phyloP scores from a whole-genome alignment of 1,140 invertebrate species.

The Zaprionus nigranus region DNA sequence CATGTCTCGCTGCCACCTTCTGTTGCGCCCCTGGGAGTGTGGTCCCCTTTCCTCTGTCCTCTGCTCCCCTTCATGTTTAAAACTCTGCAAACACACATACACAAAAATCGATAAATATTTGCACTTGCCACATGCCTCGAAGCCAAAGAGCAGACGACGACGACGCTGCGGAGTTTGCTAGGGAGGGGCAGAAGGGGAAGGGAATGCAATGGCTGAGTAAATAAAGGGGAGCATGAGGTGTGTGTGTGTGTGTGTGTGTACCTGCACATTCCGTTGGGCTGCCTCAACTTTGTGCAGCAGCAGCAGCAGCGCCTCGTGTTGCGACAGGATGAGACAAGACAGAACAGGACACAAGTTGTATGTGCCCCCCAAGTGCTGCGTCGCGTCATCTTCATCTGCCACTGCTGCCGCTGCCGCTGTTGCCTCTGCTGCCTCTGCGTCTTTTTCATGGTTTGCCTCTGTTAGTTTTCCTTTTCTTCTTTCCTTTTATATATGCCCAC shows the following conservation, averaged over 20 bases:
- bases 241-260: not conserved
- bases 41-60: too few species aligned
- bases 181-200: not conserved
- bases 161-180: not conserved
- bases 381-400: not conserved
- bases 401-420: not conserved
- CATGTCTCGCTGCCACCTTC: not conserved
- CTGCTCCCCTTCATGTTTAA: slow-evolving; percentile 1
- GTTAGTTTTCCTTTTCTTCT: slow-evolving; percentile 48
- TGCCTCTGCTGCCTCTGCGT: slow-evolving; percentile 6
- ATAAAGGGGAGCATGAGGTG: not conserved
- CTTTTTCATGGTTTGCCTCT: slow-evolving; percentile 15
- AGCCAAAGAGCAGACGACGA: slow-evolving; percentile 22
- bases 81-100: slow-evolving; percentile 41
- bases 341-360: slow-evolving; percentile 6
- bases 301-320: not conserved
- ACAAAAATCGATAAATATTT: slow-evolving; percentile 64
- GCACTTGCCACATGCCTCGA: slow-evolving; percentile 45
- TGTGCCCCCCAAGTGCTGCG: slow-evolving; percentile 2
- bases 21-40: not conserved
- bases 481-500: slow-evolving; percentile 54
- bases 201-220: not conserved
- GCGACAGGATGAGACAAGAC: slow-evolving; percentile 4
- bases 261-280: not conserved
- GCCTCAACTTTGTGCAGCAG: slow-evolving; percentile 6